These are phyloP conservation scores for Hormaphis cornu DNA, from an alignment of 1,140 invertebrate species.

Conservation along the genomic window DNA sequence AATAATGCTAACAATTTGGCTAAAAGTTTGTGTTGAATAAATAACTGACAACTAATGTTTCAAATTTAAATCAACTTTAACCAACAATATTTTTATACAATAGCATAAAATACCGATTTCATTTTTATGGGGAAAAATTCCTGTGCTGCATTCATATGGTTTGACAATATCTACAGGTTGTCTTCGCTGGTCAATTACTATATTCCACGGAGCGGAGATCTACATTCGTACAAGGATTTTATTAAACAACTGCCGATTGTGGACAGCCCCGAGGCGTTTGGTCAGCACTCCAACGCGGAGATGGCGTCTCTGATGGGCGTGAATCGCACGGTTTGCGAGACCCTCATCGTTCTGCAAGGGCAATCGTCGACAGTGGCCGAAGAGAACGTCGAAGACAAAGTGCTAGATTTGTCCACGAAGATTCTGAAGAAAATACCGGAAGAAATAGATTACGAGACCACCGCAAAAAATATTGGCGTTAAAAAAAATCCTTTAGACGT, in stretches of 20 bases:
- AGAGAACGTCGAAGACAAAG: conserved; percentile 59
- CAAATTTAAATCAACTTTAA: too few relatives aligned
- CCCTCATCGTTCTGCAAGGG: conserved; percentile 68
- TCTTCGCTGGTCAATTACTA: conserved; percentile 58
- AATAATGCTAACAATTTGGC: too few relatives aligned
- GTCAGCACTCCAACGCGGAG: conserved; percentile 84
- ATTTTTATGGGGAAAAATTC: neutral
- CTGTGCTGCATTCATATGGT: neutral
- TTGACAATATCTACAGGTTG: neutral
- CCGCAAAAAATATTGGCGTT: conserved; percentile 58
- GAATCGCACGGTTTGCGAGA: conserved; percentile 65
- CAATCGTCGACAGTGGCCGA: conserved; percentile 48
- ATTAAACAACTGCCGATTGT: conserved; percentile 53
- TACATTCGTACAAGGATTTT: conserved; percentile 65
- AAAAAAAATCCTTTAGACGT: conserved; percentile 67
- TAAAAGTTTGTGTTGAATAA: too few relatives aligned
- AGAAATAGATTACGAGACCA: conserved; percentile 64
- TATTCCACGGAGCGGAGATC: conserved; percentile 68
- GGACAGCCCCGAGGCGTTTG: conserved; percentile 75
- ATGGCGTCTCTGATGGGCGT: conserved; percentile 74
- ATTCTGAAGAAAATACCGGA: conserved; percentile 60
- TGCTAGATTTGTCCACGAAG: conserved; percentile 59
- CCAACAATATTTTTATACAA: too few relatives aligned
- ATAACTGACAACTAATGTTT: too few relatives aligned
- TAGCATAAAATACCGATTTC: too few relatives aligned